Evolutionary conservation across 2,113 vertebrate species (phyloP), one percentile per base, ranked within the genome.

Genomic region (Camelus dromedarius): DNA sequence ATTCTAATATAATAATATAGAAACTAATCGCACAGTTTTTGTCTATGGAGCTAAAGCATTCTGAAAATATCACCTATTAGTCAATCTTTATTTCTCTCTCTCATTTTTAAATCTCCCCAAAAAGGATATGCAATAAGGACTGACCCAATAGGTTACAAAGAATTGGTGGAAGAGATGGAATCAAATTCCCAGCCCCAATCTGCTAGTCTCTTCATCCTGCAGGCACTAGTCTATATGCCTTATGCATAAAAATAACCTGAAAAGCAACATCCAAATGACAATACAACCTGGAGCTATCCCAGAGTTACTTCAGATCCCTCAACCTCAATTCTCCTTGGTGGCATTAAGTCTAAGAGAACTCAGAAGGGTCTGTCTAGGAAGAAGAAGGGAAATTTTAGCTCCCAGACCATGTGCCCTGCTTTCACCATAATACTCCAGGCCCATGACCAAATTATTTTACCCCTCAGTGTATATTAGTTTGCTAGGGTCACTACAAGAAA

Each of bases 191-290:
- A 46, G n/a, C 81, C 22, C 28, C 19, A 42, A 16, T 42, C 54
- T 72, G 28, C 54, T 69, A 64, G 30, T 62, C 54, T 94, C 66
- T 30, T 62, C 83, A 88, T 91, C 22, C 62, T 94, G 6, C 46
- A 50, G 79, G 42, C 9, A 75, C 77, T 54, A 42, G 12, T 66
- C 48, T 70, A 35, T 42, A 82, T 60, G 52, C n/a, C 42, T 70
- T 95, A 32, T 72, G 32, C 48, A 77, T 46, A 85, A 86, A 79
- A 52, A 95, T 42, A 87, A 72, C 48, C 67, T 83, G 32, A 95
- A 62, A 93, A 64, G 22, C 30, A 95, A 82, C 19, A 19, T 64
- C 54, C 14, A 91, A 94, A 88, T 87, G 62, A 48, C 38, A 82
- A n/a, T 56, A 66, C 2, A 88, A 93, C 80, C 24, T 94, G 18